Evolutionary conservation across 2,113 vertebrate genomes (phyloP), one percentile per base, ranked within the genome.

Genomic region (Arvicanthis niloticus): DNA sequence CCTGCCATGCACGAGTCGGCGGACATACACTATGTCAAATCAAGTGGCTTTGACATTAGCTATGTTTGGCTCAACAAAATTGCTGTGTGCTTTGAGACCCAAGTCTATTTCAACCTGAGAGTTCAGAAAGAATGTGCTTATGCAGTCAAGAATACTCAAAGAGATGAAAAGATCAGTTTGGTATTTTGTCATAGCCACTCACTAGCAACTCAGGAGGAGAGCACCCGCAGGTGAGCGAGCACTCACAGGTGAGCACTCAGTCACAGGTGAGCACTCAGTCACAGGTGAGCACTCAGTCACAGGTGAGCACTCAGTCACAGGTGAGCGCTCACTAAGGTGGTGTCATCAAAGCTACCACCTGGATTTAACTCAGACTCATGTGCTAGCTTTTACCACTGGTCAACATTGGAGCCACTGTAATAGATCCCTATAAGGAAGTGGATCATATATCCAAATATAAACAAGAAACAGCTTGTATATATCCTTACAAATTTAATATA

Each of bases 61-160:
- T 17, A 9, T 73, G 40, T 31, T 56, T 78, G 31, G 7, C 77
- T 82, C 70, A 21, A 31, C 1, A 0, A 68, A 77, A 88, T 56
- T 88, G 89, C n/a, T 88, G n/a, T 77, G 19, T 91, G 72, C 76
- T 96, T 88, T 96, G 65, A 78, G 37, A 81, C 93, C 82, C 53
- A 29, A 94, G 51, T 48, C 58, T 77, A 17, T 78, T 91, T 96
- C 89, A 73, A 29, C 68, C 42, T 70, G 26, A 81, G 45, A 42
- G 51, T 72, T 70, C 85, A 86, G 85, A 72, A 93, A 77, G 72
- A 86, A 73, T 58, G 29, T 48, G 1, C 84, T 48, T 76, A 76
- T 34, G 40, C 51, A 58, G 68, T 75, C 56, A 65, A 76, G 7
- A 72, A 72, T 40, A 34, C 45, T 22, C 19, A 6, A 45, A 10